Evolutionary conservation across 2,113 vertebrate genomes (phyloP), one percentile per base, ranked within the genome.

Genomic region (Lates calcarifer): DNA sequence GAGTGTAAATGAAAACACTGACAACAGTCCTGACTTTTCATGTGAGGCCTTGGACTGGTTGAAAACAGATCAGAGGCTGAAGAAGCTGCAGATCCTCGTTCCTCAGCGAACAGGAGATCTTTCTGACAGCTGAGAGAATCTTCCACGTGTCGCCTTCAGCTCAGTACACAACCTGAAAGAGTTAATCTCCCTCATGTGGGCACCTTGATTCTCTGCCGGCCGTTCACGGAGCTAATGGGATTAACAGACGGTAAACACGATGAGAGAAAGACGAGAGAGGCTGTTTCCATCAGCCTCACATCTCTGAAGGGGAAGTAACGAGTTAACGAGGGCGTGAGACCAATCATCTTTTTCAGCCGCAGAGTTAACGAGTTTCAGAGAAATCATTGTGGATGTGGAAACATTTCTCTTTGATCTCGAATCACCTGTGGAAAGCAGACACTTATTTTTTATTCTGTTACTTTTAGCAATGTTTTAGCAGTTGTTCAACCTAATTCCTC

Each of bases 221-320:
- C 3, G 7, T 55, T 24, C 57, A 39, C 53, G 24, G 56, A 66
- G 33, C 76, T 63, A 80, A 84, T 9, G 0, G 49, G 81, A 86
- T 86, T 85, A 81, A 1, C 5, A 14, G 65, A 7, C 14, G n/a
- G 45, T 53, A 53, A 83, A 78, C 33, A 58, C 0, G 39, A 74
- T 39, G 72, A 64, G 37, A 55, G 35, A 24, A 71, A 33, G 35
- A n/a, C 11, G 5, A 63, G 60, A 63, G 45, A 26, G 22, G 55
- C 33, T 2, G 2, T 65, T 56, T 62, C 20, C 35, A 47, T 37
- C 66, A 0, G 5, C 68, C 53, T 85, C 67, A n/a, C n/a, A 67
- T 87, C 82, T 85, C 1, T 79, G 76, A 55, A 72, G 74, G 55
- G 29, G 80, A 90, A 81, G 6, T 81, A 78, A 90, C 1, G 41